Evolutionary conservation across 1,140 invertebrate genomes (phyloP).

Genomic region (Bradysia coprophila): DNA sequence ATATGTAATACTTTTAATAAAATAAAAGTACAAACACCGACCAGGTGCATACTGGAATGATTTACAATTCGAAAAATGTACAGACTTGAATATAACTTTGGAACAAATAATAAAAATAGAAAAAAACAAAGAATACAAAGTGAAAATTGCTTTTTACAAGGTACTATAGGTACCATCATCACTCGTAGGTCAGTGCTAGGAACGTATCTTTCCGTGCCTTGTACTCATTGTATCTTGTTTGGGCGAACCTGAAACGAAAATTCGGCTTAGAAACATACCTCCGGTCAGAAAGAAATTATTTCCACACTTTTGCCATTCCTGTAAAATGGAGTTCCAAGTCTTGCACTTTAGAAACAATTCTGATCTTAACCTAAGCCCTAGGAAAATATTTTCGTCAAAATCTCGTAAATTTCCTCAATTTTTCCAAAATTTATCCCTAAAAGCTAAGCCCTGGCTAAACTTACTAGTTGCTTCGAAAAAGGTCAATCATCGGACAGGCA

Average conservation of each 20-base stretch:
- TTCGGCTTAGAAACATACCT: conserved; percentile 6
- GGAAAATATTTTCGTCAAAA: no score
- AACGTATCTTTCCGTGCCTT: conserved; percentile 29
- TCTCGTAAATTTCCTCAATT: not conserved
- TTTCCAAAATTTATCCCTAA: not conserved
- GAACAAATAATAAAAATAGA: no score
- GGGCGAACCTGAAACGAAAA: conserved; percentile 38
- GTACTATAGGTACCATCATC: no score
- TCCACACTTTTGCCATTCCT: conserved; percentile 3
- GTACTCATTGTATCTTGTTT: conserved; percentile 43
- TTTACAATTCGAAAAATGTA: no score
- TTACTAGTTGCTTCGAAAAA: no score
- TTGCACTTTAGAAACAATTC: conserved; percentile 3
- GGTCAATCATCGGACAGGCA: conserved; percentile 2
- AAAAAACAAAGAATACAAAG: no score
- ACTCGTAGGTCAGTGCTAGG: conserved; percentile 11
- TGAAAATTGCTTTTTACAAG: no score
- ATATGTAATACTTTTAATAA: no score
- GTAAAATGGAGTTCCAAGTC: not conserved
- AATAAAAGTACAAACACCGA: no score
- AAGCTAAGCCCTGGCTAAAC: not conserved
- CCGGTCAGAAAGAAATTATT: conserved; percentile 2
- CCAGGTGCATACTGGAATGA: no score
- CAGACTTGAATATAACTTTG: no score
- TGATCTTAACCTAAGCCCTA: no score